Percentiles rank a stretch among this genome's conserved stretches.
phyloP scores from a whole-genome alignment of 2,113 vertebrate genomes.

The Lophotis ruficrista region DNA sequence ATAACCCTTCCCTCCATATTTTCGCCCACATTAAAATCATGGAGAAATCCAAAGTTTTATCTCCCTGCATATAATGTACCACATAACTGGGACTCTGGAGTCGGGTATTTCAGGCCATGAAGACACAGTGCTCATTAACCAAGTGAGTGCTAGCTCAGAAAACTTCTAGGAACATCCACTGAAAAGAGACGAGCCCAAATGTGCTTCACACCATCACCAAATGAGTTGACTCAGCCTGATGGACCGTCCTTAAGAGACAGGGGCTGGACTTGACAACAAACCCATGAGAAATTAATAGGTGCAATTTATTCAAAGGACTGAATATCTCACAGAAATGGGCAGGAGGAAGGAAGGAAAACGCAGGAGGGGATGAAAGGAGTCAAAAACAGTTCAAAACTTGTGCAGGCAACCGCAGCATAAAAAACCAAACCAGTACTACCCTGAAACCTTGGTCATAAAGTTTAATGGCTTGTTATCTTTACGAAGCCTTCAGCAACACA shows the following conservation, averaged over 20 bases:
- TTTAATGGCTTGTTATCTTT: constrained; percentile 18
- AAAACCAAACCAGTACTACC: not conserved
- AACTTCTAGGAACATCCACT: not conserved
- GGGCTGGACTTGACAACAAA: not conserved
- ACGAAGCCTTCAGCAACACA: not conserved
- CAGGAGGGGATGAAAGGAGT: not conserved
- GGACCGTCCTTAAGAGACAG: not conserved
- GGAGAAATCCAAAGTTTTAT: not conserved
- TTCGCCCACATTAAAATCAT: not conserved
- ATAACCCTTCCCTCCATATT: not conserved
- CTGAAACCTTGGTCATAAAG: not conserved
- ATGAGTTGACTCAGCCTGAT: not conserved
- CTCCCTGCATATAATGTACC: not conserved
- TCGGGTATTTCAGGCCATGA: not conserved
- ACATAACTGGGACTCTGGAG: not conserved
- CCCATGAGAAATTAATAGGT: not conserved
- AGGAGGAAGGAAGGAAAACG: not conserved
- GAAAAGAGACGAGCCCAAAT: not conserved
- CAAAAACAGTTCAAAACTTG: not conserved
- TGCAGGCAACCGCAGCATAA: not conserved
- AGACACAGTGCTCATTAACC: not conserved
- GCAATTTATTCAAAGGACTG: not conserved
- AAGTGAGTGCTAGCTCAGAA: not conserved
- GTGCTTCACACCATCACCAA: not conserved
- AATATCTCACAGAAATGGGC: not conserved